Conservation (phyloP, 2,888 invertebrate genomes). For the Argyresthia goedartella region DNA sequence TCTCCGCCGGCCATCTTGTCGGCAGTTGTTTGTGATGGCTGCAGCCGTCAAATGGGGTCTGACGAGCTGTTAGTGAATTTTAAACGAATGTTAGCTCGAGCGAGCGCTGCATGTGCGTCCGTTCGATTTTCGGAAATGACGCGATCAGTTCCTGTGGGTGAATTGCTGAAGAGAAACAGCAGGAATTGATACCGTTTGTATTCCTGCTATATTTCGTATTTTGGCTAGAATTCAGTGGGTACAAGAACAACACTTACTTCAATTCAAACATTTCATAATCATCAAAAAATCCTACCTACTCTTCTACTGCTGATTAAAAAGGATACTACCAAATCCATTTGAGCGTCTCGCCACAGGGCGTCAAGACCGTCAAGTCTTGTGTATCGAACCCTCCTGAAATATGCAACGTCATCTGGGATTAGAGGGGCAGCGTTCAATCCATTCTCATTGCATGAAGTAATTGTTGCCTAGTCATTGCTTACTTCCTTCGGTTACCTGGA, state of each 20-base stretch:
- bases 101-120: slow-evolving; percentile 3
- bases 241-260: too few species aligned
- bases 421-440: slow-evolving; percentile 4
- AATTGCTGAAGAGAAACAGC: too few species aligned
- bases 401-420: slow-evolving; percentile 13
- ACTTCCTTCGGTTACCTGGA: too few species aligned
- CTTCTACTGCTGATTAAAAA: too few species aligned
- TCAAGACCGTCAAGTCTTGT: slow-evolving; percentile 5
- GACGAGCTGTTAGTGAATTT: slow-evolving; percentile 9
- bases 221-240: too few species aligned
- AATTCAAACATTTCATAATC: too few species aligned
- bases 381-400: slow-evolving; percentile 4
- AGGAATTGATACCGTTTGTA: too few species aligned
- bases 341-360: slow-evolving; percentile 1
- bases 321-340: too few species aligned
- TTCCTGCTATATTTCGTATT: too few species aligned
- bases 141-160: too few species aligned
- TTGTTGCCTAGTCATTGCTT: background rate
- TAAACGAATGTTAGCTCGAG: slow-evolving; percentile 1
- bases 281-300: too few species aligned
- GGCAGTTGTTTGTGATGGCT: slow-evolving; percentile 18
- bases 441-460: background rate
- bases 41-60: slow-evolving; percentile 21
- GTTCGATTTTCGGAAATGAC: background rate
- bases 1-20: slow-evolving; percentile 15